Base-by-base conservation (phyloP, 2,888 invertebrate genomes). In the Tetranychus truncatus region DNA sequence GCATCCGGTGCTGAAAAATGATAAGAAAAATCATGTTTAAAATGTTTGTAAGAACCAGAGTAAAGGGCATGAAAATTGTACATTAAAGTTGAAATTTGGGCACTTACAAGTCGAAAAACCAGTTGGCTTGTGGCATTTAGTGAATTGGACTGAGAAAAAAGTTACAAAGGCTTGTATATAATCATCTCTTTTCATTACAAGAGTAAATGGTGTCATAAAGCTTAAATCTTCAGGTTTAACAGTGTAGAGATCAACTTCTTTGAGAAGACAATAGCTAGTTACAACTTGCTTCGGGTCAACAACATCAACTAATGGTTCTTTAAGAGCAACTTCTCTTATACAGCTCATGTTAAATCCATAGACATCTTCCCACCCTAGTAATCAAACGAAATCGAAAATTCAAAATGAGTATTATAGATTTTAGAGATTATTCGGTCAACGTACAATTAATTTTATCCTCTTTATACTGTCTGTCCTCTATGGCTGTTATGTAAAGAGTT, bases 271-370 rank as follows among this genome's bases (percentile, higher is more conserved):
- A 72, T 95, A 91, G 82, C 93, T 95, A 5, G 97, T 92, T 71
- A 97, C 96, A 76, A 99, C 93, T 87, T 99, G 97, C 82, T 95
- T 96, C 4, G 95, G 92, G 83, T 99, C 97, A 1, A 99, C 99
- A 18, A 96, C 93, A 84, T 99, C 99, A 0, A 99, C 99, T 1
- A 99, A 86, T 0, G 99, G 99, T 84, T 99, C 99, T 66, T 92
- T 91, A 79, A 99, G 95, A 21, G 99, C 99, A 77, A 97, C 94
- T 84, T 95, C 92, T 75, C 96, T 87, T 82, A 99, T 97, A 80
- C 93, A 93, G 80, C 93, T 94, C 99, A 99, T 99, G 84, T 99
- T 93, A 82, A 99, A 99, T 74, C 99, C 99, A 81, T 99, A 99
- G 1, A 99, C 99, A 84, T 94, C 94, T 81, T 97, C 95, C 99